phyloP scores from a whole-genome alignment of 2,113 vertebrate species.

The Sardina pilchardus region DNA sequence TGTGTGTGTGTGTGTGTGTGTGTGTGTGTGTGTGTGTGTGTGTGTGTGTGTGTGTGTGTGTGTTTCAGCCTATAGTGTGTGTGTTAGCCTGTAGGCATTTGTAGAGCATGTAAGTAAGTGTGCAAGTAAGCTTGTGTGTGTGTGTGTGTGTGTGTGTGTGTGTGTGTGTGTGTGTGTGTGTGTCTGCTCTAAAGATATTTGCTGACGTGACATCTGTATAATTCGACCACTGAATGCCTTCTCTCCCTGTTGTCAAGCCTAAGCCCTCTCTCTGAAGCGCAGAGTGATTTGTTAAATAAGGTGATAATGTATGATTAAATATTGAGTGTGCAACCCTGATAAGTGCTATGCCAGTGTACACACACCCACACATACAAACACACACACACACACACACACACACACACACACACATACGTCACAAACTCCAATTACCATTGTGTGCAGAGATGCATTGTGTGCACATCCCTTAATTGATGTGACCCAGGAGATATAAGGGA shows the following conservation, averaged over 20 bases:
- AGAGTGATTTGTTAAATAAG: conserved; percentile 39
- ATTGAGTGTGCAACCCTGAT: conserved; percentile 43
- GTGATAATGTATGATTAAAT: conserved; percentile 48
- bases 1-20: background rate
- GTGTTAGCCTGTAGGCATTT: background rate
- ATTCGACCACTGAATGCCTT: conserved; percentile 30
- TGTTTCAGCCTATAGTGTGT: too few relatives aligned
- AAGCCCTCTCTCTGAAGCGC: conserved; percentile 19
- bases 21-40: background rate
- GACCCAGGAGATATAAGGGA: background rate
- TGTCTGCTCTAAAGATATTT: conserved; percentile 23
- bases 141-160: conserved; percentile 24
- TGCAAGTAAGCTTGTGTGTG: background rate
- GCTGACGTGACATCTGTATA: conserved; percentile 32
- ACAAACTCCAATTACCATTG: background rate
- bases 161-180: conserved; percentile 22
- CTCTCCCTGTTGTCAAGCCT: conserved; percentile 23
- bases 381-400: conserved; percentile 42
- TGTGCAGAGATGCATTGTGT: background rate
- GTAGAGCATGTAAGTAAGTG: background rate
- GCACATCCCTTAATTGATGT: background rate
- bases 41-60: conserved; percentile 22
- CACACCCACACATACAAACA: conserved; percentile 32
- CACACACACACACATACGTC: too few relatives aligned
- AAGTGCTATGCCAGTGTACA: conserved; percentile 41